phyloP scores from a whole-genome alignment of 2,888 invertebrate species.

The Antheraea assamensis region DNA sequence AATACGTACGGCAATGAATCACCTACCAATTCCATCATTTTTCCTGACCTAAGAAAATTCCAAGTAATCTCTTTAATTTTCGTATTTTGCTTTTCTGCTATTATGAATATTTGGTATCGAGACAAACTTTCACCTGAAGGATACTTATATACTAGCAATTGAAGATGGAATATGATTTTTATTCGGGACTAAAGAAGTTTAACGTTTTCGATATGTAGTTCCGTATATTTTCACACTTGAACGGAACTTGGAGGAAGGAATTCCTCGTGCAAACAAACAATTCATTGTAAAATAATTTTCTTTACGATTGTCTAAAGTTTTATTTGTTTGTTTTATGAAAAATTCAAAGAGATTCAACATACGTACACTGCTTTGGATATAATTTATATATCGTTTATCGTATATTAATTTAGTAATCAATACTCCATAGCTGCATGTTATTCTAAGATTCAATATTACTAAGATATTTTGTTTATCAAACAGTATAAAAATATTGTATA shows the following conservation, averaged over 20 bases:
- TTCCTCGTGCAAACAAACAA: slow-evolving; percentile 1
- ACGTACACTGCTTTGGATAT: not conserved
- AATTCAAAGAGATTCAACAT: not conserved
- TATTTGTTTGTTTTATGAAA: not conserved
- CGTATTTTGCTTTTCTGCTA: too few species aligned
- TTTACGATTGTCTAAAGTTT: not conserved
- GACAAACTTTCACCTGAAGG: too few species aligned
- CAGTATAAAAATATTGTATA: too few species aligned
- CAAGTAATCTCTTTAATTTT: too few species aligned
- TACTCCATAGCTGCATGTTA: not conserved
- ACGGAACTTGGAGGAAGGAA: not conserved
- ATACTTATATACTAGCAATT: too few species aligned
- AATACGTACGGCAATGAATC: too few species aligned
- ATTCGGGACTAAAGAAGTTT: not conserved
- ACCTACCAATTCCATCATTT: too few species aligned
- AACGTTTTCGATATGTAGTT: not conserved
- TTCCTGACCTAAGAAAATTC: too few species aligned
- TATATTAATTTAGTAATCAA: not conserved
- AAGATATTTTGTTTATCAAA: too few species aligned
- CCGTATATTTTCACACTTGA: not conserved
- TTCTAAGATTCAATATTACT: too few species aligned
- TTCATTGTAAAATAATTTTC: slow-evolving; percentile 11
- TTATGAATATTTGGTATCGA: too few species aligned
- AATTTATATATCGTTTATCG: not conserved
- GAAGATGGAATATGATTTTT: too few species aligned